Conservation (phyloP, 2,888 invertebrate species). For the Mimas tiliae region DNA sequence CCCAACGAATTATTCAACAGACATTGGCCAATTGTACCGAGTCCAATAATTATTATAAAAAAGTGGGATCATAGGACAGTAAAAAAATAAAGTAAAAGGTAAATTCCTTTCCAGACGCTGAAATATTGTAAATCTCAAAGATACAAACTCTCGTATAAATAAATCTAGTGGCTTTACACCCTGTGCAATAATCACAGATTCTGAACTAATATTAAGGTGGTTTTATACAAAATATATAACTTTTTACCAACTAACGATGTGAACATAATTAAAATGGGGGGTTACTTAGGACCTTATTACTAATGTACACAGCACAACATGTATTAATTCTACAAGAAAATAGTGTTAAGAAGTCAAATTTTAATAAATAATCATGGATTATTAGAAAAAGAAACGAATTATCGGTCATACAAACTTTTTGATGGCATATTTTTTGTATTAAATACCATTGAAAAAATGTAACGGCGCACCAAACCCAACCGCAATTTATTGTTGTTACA, state of each 20-base stretch:
- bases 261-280: background rate
- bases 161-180: slow-evolving; percentile 12
- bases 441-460: background rate
- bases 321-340: background rate
- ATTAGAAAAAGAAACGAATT: background rate
- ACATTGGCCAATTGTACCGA: slow-evolving; percentile 18
- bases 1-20: background rate
- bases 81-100: slow-evolving; percentile 7
- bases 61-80: background rate
- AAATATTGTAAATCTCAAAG: slow-evolving; percentile 21
- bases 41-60: slow-evolving; percentile 6
- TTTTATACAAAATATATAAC: background rate
- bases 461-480: background rate
- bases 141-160: slow-evolving; percentile 14
- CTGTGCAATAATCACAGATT: slow-evolving; percentile 21
- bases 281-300: background rate
- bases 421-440: no score
- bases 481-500: background rate
- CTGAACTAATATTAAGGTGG: background rate
- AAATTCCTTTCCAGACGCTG: slow-evolving; percentile 6
- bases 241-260: background rate
- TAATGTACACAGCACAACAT: slow-evolving; percentile 1
- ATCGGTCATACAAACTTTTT: background rate
- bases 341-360: background rate
- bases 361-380: background rate